Evolutionary conservation across 2,888 invertebrate species (phyloP).

Genomic region (Steromphala cineraria): DNA sequence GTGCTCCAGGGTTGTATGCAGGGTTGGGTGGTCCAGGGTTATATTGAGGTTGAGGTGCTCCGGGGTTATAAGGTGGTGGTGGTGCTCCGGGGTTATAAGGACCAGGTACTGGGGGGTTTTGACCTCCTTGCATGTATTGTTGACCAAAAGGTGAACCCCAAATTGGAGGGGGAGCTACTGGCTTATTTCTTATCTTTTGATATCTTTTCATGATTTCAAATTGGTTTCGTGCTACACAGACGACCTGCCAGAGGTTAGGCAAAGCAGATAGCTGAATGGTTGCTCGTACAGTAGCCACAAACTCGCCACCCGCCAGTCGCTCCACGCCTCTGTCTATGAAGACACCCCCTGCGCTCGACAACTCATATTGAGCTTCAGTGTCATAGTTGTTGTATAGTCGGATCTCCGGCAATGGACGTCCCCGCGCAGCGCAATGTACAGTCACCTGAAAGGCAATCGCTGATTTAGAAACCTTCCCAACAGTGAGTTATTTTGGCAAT

Average conservation of each 20-base stretch:
- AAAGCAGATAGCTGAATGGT: not conserved
- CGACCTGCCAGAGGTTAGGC: constrained; percentile 12
- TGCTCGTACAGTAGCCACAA: not conserved
- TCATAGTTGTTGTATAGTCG: constrained; percentile 15
- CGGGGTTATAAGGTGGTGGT: too few relatives aligned
- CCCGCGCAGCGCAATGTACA: not conserved
- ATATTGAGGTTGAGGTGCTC: too few relatives aligned
- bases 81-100: too few relatives aligned
- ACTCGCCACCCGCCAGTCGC: not conserved
- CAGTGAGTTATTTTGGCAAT: not conserved
- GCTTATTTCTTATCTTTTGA: not conserved
- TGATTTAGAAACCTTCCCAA: not conserved
- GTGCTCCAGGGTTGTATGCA: too few relatives aligned
- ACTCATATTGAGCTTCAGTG: not conserved
- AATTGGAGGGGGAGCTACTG: not conserved
- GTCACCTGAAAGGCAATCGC: not conserved
- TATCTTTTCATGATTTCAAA: not conserved
- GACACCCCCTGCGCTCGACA: not conserved
- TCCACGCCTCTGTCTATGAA: not conserved
- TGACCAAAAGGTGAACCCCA: not conserved
- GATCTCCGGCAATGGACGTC: constrained; percentile 1
- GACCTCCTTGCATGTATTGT: too few relatives aligned
- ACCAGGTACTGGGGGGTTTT: too few relatives aligned
- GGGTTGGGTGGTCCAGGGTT: too few relatives aligned
- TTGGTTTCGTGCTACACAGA: constrained; percentile 8